Evolutionary conservation across 2,113 vertebrate species (phyloP).

Genomic region (Rynchops niger): DNA sequence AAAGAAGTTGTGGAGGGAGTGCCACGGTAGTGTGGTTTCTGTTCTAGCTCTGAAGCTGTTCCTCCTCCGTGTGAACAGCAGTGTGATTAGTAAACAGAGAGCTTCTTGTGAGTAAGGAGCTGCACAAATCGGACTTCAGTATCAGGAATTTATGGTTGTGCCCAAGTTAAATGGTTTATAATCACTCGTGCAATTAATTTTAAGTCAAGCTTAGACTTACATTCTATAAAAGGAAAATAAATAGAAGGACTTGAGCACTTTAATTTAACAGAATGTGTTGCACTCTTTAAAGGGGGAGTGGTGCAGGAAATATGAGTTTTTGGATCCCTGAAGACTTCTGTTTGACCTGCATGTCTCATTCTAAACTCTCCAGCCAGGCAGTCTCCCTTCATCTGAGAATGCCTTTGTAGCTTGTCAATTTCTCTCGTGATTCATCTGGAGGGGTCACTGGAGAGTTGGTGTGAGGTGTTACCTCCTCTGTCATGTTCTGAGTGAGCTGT

Average conservation of each 20-base stretch:
- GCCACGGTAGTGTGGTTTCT: not conserved
- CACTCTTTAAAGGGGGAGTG: not conserved
- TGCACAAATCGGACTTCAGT: not conserved
- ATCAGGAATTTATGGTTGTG: not conserved
- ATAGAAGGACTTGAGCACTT: not conserved
- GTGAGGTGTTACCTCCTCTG: not conserved
- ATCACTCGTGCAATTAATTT: not conserved
- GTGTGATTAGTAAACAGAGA: not conserved
- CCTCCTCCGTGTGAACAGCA: not conserved
- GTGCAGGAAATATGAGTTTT: not conserved
- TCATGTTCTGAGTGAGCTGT: not conserved
- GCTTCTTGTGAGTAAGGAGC: not conserved
- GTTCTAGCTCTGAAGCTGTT: not conserved
- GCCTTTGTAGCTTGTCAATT: not conserved
- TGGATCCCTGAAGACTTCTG: not conserved
- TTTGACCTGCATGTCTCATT: not conserved
- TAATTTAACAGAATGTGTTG: not conserved
- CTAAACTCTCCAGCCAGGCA: not conserved
- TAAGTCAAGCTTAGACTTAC: not conserved
- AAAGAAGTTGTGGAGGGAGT: not conserved
- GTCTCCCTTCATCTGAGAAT: not conserved
- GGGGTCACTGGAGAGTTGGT: not conserved
- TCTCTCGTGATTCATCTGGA: constrained; percentile 2
- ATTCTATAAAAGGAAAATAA: not conserved
- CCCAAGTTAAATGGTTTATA: not conserved